Conservation (phyloP, 2,113 vertebrate species). For the Chloroceryle aenea region DNA sequence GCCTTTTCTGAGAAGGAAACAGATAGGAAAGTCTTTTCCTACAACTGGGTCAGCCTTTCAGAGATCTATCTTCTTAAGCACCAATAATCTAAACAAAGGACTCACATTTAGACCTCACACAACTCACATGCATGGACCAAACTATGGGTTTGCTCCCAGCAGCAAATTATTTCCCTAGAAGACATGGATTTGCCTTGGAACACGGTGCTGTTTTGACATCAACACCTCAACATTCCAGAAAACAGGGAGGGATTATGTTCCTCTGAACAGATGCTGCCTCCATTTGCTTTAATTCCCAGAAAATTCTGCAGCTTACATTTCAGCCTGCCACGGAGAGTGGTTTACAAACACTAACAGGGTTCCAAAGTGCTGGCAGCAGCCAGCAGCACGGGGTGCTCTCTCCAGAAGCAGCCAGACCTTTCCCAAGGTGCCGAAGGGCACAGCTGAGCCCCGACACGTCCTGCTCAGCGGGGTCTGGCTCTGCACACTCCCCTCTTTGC, state of each 20-base stretch:
- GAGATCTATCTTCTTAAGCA: not conserved
- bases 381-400: accelerated
- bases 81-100: not conserved
- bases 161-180: accelerated
- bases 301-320: not conserved
- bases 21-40: not conserved
- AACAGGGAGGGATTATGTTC: accelerated
- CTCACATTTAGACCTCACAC: not conserved
- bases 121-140: accelerated
- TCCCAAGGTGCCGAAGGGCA: accelerated
- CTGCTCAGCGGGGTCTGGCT: not conserved
- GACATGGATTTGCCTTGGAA: accelerated
- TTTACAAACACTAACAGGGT: accelerated
- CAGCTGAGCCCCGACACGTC: accelerated
- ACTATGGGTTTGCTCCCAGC: not conserved
- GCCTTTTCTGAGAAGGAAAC: not conserved
- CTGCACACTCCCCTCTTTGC: accelerated
- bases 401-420: not conserved
- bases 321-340: not conserved
- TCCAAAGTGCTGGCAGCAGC: accelerated
- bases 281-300: not conserved
- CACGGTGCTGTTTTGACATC: not conserved
- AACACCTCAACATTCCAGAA: not conserved
- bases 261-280: not conserved
- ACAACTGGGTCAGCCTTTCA: not conserved